Conservation (phyloP, 1,140 invertebrate genomes). For the Mylabris phalerata region DNA sequence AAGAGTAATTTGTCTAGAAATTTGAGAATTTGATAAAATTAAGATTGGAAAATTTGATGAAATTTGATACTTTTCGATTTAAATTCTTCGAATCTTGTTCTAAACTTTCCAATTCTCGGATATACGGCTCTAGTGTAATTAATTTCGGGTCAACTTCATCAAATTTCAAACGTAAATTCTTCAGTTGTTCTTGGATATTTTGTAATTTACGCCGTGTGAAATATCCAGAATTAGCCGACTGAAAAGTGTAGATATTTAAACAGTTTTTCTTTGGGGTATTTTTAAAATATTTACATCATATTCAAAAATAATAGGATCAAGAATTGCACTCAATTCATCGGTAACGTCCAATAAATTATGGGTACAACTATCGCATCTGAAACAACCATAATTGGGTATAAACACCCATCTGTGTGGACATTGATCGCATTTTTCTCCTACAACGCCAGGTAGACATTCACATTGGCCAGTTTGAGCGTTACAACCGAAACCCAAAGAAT, state of each 20-base stretch:
- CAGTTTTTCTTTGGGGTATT: background rate
- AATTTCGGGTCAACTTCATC: constrained; percentile 56
- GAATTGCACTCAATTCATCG: constrained; percentile 58
- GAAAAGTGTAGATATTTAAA: constrained; percentile 27
- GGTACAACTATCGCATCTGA: constrained; percentile 82
- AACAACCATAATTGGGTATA: constrained; percentile 59
- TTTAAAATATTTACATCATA: constrained; percentile 52
- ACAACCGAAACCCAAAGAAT: constrained; percentile 83
- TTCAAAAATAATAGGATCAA: constrained; percentile 60
- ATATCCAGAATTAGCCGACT: constrained; percentile 65
- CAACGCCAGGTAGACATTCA: constrained; percentile 88
- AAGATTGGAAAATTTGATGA: background rate
- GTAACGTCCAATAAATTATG: constrained; percentile 82
- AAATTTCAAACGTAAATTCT: constrained; percentile 58
- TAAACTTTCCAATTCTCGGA: constrained; percentile 51
- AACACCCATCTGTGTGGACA: constrained; percentile 83
- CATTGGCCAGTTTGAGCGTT: constrained; percentile 86
- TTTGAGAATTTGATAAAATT: background rate
- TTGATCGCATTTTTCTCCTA: constrained; percentile 90
- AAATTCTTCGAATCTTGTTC: constrained; percentile 51
- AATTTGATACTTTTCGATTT: constrained; percentile 46
- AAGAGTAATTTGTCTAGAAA: constrained; percentile 35
- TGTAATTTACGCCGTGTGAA: constrained; percentile 69
- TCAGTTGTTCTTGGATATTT: constrained; percentile 63
- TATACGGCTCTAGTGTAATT: constrained; percentile 45